Base-by-base conservation (phyloP, 2,888 invertebrate species). In the Acrobasis suavella region DNA sequence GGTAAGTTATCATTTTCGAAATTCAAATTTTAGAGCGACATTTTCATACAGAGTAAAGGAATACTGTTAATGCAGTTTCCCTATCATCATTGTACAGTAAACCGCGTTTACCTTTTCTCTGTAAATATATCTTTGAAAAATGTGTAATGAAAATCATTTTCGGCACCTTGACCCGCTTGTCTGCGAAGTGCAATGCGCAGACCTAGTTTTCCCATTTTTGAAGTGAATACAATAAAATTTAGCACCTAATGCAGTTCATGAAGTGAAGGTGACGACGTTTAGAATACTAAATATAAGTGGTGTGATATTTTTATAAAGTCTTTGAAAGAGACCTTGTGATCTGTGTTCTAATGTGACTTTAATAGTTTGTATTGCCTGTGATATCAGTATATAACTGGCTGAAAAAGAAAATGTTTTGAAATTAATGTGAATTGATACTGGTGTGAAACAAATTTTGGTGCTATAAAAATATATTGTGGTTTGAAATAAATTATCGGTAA, bases 121-220 rank as follows among this genome's bases (percentile, higher is more conserved):
- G 7, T 61, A 50, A 10, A 54, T 50, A 46, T 58, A 56, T 16
- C 15, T 46, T 22, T 50, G 50, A 58, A 46, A 60, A 59, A 62
- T 58, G 17, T 42, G 22, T n/a, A 37, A 72, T 74, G 75, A 83
- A 87, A 85, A 85, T 81, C 77, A 78, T 70, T 74, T 76, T 70
- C 42, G 67, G 68, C 69, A 72, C 86, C 87, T 88, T 88, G 89
- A 88, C 88, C 89, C 83, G 79, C 72, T 77, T 69, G 67, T 76
- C 79, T 83, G 79, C 76, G 68, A 59, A 71, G 70, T 74, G 71
- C 76, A 51, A 51, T 78, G 80, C 78, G 80, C 79, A 82, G 76
- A 80, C 73, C 78, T 73, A 78, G 75, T 75, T 79, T 71, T 66
- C 64, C 62, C 68, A 59, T 74, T 74, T 70, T 61, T 65, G 62